Base-by-base conservation (phyloP, 30 jellyfish, hydroid and myxozoan genomes). In the Catostylus mosaicus region DNA sequence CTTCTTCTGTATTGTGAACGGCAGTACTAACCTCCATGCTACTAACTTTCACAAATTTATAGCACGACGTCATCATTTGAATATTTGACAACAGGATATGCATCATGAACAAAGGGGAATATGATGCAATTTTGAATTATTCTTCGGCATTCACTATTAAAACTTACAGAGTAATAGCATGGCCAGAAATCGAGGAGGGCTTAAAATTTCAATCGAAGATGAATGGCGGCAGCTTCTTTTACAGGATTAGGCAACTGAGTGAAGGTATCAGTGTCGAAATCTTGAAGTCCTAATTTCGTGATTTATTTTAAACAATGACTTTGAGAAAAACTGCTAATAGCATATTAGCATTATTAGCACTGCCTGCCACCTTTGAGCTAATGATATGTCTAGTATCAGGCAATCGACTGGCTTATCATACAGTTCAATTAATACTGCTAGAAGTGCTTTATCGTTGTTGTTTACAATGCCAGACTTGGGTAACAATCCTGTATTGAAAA, bases 351-450 rank as follows among this genome's bases (percentile, higher is more conserved):
- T 9, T 46, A n/a, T n/a, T n/a, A n/a, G n/a, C n/a, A n/a, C 26
- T 18, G 10, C 33, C 10, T 10, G 37, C 23, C 73, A 65, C 19
- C 10, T 43, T 65, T 23, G 31, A 65, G 51, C 38, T 65, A 32
- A 65, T 65, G 77, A 27, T 65, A 26, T 27, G 77, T 31, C 54
- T 65, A 1, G 54, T 65, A 26, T 26, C 77, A 18, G 52, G 52
- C 77, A 65, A 29, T n/a, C n/a, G n/a, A n/a, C 57, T 51, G 46
- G 67, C 14, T 34, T 76, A 56, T 76, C 88, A 12, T 76, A 76
- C 47, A 76, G 88, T 56, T 76, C 88, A 0, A 56, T 76, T 37
- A 76, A 76, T 38, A 52, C 88, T 1, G 88, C 88, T 5, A 76
- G 88, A 43, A 76, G 88, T 76, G 77, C 88, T 14, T 36, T 76